Base-by-base conservation (phyloP, 2,888 invertebrate genomes). In the Pheosia gnoma region DNA sequence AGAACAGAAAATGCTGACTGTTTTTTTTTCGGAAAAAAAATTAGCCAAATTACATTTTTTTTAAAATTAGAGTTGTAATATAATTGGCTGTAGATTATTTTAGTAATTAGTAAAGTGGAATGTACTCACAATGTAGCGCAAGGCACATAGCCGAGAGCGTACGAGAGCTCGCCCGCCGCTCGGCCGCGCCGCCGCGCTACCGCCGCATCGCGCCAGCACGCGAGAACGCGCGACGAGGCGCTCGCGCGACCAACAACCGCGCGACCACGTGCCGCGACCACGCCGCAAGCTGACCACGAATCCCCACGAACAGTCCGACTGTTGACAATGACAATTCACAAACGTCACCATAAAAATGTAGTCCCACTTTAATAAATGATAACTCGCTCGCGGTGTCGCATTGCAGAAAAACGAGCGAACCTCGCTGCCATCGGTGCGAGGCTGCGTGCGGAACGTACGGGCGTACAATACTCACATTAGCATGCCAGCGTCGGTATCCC, bases 101-200 rank as follows among this genome's bases (percentile, higher is more conserved):
- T 25, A 25, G 25, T 25, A 1, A 25, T 25, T 25, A 25, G 25
- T 25, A 25, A 45, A 45, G 43, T 9, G 9, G 4, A 51, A 64
- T 38, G 75, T 89, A 93, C 93, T 93, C 78, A 93, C 94, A 90
- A 86, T 90, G 91, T 88, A 90, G 91, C 91, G 92, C 91, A 89
- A 89, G 83, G 93, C 93, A 91, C 94, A 94, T 93, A 89, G 93
- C 93, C 92, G 91, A 90, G 90, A 88, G 91, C 92, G 93, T 81
- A 87, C 88, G 88, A 87, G 86, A 80, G 81, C 71, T 80, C 85
- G 89, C 86, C 86, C 88, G 90, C 86, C 89, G 88, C 86, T 81
- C 89, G 91, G 91, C 90, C 86, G 87, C 89, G 86, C 86, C 88
- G 82, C 85, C 87, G 86, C 87, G 88, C 89, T 89, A 90, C 88